phyloP scores from a whole-genome alignment of 2,888 invertebrate species.

The Scrobipalpa costella region DNA sequence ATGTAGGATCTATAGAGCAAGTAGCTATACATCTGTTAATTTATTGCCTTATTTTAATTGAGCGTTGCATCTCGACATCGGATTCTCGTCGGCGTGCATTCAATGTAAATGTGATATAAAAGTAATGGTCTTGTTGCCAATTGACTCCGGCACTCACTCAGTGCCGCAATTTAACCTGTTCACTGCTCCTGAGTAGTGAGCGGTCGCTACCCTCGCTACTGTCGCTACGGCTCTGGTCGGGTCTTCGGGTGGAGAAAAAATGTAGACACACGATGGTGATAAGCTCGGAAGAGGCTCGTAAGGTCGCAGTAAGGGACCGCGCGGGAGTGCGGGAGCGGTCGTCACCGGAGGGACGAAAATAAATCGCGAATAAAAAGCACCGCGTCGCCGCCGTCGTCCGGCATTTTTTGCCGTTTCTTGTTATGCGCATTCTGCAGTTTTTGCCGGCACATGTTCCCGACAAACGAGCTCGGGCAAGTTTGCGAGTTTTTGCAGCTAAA shows the following conservation, averaged over 20 bases:
- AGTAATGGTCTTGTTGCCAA: slow-evolving; percentile 66
- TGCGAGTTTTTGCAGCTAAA: slow-evolving; percentile 53
- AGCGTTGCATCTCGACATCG: slow-evolving; percentile 52
- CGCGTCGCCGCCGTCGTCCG: slow-evolving; percentile 44
- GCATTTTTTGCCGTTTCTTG: slow-evolving; percentile 71
- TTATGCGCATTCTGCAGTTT: slow-evolving; percentile 71
- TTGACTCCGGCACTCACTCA: slow-evolving; percentile 41
- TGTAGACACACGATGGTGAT: slow-evolving; percentile 4
- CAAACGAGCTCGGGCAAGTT: slow-evolving; percentile 57
- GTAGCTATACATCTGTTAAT: slow-evolving; percentile 53
- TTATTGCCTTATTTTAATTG: slow-evolving; percentile 76
- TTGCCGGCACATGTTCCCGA: slow-evolving; percentile 61
- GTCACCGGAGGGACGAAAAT: slow-evolving; percentile 46
- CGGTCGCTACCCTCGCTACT: slow-evolving; percentile 39
- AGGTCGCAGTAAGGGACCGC: slow-evolving; percentile 24
- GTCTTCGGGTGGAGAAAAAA: slow-evolving; percentile 14
- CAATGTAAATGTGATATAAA: slow-evolving; percentile 73
- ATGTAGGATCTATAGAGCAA: not conserved
- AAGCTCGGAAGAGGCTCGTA: slow-evolving; percentile 28
- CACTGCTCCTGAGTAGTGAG: not conserved
- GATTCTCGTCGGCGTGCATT: slow-evolving; percentile 57
- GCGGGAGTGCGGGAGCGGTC: slow-evolving; percentile 25
- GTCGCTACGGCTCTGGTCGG: not conserved
- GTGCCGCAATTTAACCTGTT: slow-evolving; percentile 1
- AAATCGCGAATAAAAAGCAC: slow-evolving; percentile 70